These are phyloP conservation scores for Micrasema minimum DNA, from an alignment of 1,140 invertebrate genomes.

Conservation along the genomic window DNA sequence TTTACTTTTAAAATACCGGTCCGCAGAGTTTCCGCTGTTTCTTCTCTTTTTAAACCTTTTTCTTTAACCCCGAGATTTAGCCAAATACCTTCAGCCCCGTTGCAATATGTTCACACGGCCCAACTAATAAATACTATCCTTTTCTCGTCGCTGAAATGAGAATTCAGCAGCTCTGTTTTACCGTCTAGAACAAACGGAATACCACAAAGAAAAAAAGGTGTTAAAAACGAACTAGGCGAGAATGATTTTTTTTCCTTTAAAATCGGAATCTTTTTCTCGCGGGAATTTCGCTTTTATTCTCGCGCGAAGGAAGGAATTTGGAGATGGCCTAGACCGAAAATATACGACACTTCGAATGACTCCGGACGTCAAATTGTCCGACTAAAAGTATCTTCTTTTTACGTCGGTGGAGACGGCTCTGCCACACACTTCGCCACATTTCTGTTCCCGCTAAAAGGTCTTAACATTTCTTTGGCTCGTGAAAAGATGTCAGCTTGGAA, in stretches of 20 bases:
- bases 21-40: no score
- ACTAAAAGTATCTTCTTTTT: constrained; percentile 25
- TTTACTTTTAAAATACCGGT: no score
- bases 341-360: constrained; percentile 12
- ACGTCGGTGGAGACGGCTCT: constrained; percentile 1
- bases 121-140: constrained; percentile 31
- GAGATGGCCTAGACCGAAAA: constrained; percentile 6
- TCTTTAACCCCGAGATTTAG: background rate
- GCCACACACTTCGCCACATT: constrained; percentile 17
- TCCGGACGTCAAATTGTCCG: constrained; percentile 13
- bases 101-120: constrained; percentile 14
- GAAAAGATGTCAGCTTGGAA: constrained; percentile 12
- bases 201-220: constrained; percentile 6
- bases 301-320: constrained; percentile 14
- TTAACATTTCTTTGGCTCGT: background rate
- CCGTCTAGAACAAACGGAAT: background rate
- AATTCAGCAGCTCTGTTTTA: constrained; percentile 18
- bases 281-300: constrained; percentile 15
- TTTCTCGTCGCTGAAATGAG: constrained; percentile 27
- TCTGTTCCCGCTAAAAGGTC: constrained; percentile 9
- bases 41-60: no score
- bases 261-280: constrained; percentile 20
- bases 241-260: no score
- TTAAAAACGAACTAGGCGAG: constrained; percentile 27
- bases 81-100: constrained; percentile 1